Conservation (phyloP, 2,113 vertebrate species). For the Gorilla gorilla region DNA sequence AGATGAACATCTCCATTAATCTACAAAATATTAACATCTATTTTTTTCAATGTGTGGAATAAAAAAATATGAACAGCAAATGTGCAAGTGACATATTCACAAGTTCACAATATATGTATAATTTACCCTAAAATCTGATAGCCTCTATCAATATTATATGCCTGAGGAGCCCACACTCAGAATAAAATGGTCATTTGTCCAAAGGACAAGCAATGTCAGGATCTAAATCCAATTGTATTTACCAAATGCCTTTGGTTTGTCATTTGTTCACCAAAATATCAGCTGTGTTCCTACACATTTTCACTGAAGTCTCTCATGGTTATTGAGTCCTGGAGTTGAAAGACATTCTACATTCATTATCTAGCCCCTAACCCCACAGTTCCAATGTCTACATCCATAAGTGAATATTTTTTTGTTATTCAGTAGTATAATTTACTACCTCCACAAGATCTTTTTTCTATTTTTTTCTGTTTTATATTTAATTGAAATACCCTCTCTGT, state of each 20-base stretch:
- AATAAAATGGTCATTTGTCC: not conserved
- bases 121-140: not conserved
- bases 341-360: not conserved
- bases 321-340: not conserved
- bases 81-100: not conserved
- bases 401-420: not conserved
- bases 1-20: not conserved
- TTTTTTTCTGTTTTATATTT: not conserved
- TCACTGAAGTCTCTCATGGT: not conserved
- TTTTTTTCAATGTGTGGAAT: not conserved
- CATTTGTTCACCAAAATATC: not conserved
- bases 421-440: not conserved
- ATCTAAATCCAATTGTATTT: not conserved
- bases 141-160: not conserved
- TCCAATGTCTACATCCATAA: not conserved
- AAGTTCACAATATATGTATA: not conserved
- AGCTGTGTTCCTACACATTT: not conserved
- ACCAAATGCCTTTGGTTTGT: not conserved
- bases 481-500: not conserved
- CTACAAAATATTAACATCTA: not conserved
- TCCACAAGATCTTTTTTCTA: not conserved
- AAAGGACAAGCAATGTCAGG: not conserved
- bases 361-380: not conserved
- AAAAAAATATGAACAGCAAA: not conserved
- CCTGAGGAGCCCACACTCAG: not conserved